These are phyloP conservation scores for Malurus splendens DNA, from an alignment of 2,797 vertebrate genomes.

Conservation along the genomic window DNA sequence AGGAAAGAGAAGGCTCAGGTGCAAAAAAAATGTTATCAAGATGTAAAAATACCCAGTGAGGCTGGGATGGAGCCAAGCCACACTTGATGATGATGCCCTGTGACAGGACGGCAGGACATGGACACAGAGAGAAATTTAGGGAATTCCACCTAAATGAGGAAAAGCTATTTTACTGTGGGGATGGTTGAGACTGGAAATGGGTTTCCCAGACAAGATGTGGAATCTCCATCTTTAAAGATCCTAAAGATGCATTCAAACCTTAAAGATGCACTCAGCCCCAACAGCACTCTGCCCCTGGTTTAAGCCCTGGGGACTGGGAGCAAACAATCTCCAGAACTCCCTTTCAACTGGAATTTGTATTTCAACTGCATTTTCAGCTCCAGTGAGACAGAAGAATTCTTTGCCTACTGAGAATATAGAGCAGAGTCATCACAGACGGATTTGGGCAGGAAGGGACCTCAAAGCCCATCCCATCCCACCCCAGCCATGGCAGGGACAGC, in stretches of 20 bases:
- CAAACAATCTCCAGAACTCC: neutral
- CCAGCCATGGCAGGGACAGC: neutral
- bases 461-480: accelerated
- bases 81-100: neutral
- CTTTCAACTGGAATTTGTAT: neutral
- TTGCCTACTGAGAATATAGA: neutral
- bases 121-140: neutral
- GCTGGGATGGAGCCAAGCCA: neutral
- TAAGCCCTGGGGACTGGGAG: neutral
- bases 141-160: neutral
- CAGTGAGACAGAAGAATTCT: neutral
- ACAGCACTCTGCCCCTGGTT: neutral
- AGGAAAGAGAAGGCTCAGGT: neutral
- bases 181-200: neutral
- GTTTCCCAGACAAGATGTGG: neutral
- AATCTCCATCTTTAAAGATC: neutral
- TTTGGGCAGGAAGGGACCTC: neutral
- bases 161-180: accelerated
- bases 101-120: neutral
- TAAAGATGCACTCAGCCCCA: neutral
- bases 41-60: neutral
- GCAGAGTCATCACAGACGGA: neutral
- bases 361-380: neutral
- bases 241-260: neutral
- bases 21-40: neutral